These are phyloP conservation scores for Balaeniceps rex DNA, from an alignment of 2,113 vertebrate species.

Conservation along the genomic window DNA sequence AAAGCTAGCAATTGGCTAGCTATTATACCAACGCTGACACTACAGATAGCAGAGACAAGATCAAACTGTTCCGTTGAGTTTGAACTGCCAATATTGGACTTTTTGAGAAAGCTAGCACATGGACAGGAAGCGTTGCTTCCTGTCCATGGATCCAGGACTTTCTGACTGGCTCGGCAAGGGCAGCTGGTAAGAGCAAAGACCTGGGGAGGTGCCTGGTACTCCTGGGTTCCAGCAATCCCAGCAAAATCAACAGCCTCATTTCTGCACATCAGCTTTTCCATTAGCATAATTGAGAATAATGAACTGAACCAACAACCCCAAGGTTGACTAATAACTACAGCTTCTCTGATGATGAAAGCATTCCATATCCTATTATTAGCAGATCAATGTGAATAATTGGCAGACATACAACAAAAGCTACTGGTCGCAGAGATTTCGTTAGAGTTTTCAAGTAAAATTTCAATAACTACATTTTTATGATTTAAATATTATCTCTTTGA, in stretches of 20 bases:
- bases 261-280: constrained; percentile 4
- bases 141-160: neutral
- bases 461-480: neutral
- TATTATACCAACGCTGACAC: neutral
- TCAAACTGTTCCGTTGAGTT: neutral
- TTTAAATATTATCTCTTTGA: neutral
- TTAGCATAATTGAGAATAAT: constrained; percentile 11
- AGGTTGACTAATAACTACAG: constrained; percentile 2
- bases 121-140: no score
- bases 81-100: neutral
- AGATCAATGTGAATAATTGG: neutral
- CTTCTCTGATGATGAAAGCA: neutral
- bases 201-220: neutral
- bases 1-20: neutral
- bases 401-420: neutral
- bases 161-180: neutral
- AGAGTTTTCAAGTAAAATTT: neutral
- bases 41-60: neutral
- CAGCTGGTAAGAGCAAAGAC: neutral
- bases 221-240: neutral
- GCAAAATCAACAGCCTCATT: neutral
- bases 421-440: neutral
- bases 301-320: neutral
- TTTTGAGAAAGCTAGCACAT: no score
- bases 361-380: neutral